Percentiles rank a stretch among this genome's conserved stretches.
Evolutionary conservation across 2,113 vertebrate species (phyloP).

Genomic region (Atlantisia rogersi): DNA sequence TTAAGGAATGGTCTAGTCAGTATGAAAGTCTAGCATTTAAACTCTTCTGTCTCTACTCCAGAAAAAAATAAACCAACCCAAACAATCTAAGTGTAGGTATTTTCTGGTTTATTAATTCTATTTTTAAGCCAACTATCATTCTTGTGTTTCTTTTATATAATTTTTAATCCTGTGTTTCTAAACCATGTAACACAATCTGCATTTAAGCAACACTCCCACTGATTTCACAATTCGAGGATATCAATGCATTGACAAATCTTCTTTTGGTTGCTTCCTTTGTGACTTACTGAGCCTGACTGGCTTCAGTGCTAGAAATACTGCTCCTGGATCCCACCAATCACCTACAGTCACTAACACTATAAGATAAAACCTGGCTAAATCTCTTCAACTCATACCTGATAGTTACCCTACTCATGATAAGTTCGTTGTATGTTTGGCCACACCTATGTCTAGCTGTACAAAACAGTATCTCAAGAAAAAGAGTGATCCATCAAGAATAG

Average conservation of each 20-base stretch:
- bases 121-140: neutral
- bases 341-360: neutral
- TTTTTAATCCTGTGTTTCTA: neutral
- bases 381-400: neutral
- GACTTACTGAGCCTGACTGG: neutral
- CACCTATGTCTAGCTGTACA: neutral
- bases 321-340: neutral
- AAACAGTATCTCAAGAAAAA: neutral
- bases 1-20: neutral
- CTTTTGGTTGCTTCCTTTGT: neutral
- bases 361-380: neutral
- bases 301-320: neutral
- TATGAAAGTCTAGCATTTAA: neutral
- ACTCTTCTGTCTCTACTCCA: neutral
- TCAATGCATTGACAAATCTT: neutral
- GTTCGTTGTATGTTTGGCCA: neutral
- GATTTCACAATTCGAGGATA: neutral
- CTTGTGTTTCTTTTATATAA: neutral
- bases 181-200: neutral
- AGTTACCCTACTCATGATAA: neutral
- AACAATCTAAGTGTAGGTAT: neutral
- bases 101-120: neutral
- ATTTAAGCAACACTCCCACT: neutral
- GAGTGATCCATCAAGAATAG: neutral
- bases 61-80: neutral